Percentiles rank a stretch among this genome's conserved stretches.
phyloP scores from a whole-genome alignment of 1,140 invertebrate genomes.

The Drosophila setifemur region DNA sequence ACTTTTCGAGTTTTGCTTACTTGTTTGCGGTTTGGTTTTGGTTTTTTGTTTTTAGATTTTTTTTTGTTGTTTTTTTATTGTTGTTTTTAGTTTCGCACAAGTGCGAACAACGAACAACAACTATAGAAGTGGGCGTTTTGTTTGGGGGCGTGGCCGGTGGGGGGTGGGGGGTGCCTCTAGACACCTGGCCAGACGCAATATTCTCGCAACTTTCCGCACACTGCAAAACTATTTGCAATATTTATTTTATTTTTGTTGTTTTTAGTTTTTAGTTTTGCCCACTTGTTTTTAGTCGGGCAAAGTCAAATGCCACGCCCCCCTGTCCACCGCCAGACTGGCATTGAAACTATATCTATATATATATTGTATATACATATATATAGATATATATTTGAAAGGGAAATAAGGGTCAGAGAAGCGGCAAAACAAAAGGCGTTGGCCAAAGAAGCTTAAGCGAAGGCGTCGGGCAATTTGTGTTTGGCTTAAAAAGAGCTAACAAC shows the following conservation, averaged over 20 bases:
- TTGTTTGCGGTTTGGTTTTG: neutral
- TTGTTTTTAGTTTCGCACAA: conserved; percentile 4
- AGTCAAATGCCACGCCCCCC: conserved; percentile 26
- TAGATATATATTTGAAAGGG: neutral
- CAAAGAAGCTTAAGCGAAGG: conserved; percentile 59
- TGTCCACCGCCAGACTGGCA: conserved; percentile 4
- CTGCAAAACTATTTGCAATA: conserved; percentile 74
- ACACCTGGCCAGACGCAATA: conserved; percentile 64
- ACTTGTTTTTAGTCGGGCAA: conserved; percentile 30
- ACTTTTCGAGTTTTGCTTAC: conserved; percentile 18
- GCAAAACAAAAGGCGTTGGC: conserved; percentile 11
- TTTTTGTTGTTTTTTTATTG: neutral
- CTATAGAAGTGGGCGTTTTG: conserved; percentile 16
- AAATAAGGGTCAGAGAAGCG: neutral
- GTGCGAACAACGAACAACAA: conserved; percentile 46
- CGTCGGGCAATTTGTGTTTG: conserved; percentile 76
- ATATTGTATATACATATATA: neutral
- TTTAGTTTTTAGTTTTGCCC: neutral
- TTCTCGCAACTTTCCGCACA: conserved; percentile 58
- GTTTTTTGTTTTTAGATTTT: neutral
- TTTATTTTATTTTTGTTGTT: conserved; percentile 53
- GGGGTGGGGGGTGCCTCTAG: conserved; percentile 42
- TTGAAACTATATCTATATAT: conserved; percentile 6
- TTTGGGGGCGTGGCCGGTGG: conserved; percentile 24
- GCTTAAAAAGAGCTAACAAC: conserved; percentile 41